phyloP scores from a whole-genome alignment of 2,797 vertebrate genomes.

The Hipposideros larvatus region DNA sequence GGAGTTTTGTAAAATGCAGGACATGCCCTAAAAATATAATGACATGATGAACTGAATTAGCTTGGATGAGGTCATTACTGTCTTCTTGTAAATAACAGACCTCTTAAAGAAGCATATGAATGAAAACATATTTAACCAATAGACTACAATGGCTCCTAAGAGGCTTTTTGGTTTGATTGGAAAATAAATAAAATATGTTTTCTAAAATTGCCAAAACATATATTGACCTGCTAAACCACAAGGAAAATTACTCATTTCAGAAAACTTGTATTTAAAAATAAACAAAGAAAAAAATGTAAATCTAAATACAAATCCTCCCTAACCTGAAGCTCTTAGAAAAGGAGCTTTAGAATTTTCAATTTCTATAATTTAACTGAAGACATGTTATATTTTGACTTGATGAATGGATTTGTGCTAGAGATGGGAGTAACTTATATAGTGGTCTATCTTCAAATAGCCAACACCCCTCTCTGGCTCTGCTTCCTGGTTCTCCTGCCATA shows the following conservation, averaged over 20 bases:
- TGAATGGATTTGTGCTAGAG: neutral
- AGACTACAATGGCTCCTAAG: constrained; percentile 59
- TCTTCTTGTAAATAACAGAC: constrained; percentile 76
- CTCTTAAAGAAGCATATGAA: constrained; percentile 67
- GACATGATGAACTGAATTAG: constrained; percentile 70
- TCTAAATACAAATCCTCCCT: neutral
- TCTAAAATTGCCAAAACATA: constrained; percentile 71
- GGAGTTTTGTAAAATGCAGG: constrained; percentile 56
- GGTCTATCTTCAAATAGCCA: neutral
- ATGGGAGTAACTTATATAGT: neutral
- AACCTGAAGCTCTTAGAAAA: neutral
- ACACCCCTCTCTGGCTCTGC: neutral
- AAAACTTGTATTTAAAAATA: constrained; percentile 33
- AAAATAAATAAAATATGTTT: constrained; percentile 72
- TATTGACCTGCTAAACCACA: constrained; percentile 49
- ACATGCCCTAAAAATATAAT: constrained; percentile 74
- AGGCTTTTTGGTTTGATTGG: constrained; percentile 60
- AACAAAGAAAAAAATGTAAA: neutral
- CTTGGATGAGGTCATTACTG: constrained; percentile 71
- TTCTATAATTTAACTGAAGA: neutral
- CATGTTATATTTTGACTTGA: constrained; percentile 6
- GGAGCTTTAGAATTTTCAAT: neutral
- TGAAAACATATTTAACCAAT: constrained; percentile 71
- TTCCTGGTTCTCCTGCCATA: neutral
- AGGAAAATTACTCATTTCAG: constrained; percentile 56